These are phyloP conservation scores for Parnassius orleans DNA, from an alignment of 2,888 invertebrate genomes.

Conservation along the genomic window DNA sequence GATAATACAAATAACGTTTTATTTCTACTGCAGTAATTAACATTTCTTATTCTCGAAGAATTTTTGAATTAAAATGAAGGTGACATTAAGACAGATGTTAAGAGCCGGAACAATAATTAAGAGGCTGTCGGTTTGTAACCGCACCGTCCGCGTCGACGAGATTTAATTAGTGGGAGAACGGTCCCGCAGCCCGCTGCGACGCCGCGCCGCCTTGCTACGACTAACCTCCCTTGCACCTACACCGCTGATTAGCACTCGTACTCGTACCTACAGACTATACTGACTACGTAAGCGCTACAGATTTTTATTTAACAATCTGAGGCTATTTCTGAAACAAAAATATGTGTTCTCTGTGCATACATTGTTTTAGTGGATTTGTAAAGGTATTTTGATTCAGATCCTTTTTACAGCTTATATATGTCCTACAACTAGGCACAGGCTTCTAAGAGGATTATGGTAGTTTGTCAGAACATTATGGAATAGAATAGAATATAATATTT, in stretches of 20 bases:
- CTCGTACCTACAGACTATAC: not conserved
- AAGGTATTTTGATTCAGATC: no score
- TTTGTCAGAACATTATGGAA: slow-evolving; percentile 38
- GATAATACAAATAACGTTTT: not conserved
- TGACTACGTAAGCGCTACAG: not conserved
- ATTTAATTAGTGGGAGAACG: slow-evolving; percentile 78
- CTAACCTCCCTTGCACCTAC: slow-evolving; percentile 26
- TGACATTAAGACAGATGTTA: slow-evolving; percentile 79
- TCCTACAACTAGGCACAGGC: no score
- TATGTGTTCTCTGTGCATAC: no score
- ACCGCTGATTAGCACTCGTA: slow-evolving; percentile 14
- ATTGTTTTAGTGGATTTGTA: no score
- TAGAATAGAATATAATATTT: no score
- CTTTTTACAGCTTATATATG: no score
- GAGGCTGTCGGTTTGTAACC: slow-evolving; percentile 77
- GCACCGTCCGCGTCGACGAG: slow-evolving; percentile 63
- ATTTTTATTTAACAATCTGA: not conserved
- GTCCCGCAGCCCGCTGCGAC: slow-evolving; percentile 43
- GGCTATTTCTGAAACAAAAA: no score
- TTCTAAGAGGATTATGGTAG: slow-evolving; percentile 24
- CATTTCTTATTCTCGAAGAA: slow-evolving; percentile 55
- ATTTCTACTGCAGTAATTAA: slow-evolving; percentile 42
- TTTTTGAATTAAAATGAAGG: slow-evolving; percentile 70
- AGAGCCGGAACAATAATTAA: slow-evolving; percentile 78
- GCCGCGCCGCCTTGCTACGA: slow-evolving; percentile 19